Evolutionary conservation across 2,888 invertebrate species (phyloP).

Genomic region (Aphidoletes aphidimyza): DNA sequence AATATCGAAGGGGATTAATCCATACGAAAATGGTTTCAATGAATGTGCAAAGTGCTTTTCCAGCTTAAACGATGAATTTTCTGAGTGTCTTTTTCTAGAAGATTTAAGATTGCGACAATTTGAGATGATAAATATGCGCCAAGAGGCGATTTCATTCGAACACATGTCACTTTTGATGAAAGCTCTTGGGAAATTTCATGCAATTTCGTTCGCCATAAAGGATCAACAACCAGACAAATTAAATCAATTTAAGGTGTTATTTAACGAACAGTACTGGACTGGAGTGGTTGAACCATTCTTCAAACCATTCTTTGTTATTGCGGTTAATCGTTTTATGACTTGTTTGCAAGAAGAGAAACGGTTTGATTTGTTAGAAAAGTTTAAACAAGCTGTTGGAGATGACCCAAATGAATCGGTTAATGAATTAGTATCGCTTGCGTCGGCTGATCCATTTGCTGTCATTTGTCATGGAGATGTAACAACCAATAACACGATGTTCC

Average conservation of each 20-base stretch:
- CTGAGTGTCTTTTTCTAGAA: slow-evolving; percentile 65
- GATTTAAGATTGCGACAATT: slow-evolving; percentile 63
- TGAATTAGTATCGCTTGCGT: slow-evolving; percentile 58
- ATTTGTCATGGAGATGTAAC: slow-evolving; percentile 64
- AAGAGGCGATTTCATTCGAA: slow-evolving; percentile 64
- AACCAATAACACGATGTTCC: slow-evolving; percentile 64
- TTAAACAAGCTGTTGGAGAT: slow-evolving; percentile 10
- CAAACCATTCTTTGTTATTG: neutral
- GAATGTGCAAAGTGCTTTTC: slow-evolving; percentile 54
- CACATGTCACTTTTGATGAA: slow-evolving; percentile 65
- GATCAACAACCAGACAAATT: slow-evolving; percentile 59
- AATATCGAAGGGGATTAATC: slow-evolving; percentile 55
- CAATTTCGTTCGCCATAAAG: slow-evolving; percentile 67
- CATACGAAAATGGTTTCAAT: slow-evolving; percentile 50
- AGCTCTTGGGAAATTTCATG: slow-evolving; percentile 67
- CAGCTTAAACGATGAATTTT: slow-evolving; percentile 59
- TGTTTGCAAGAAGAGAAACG: neutral
- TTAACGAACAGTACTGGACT: neutral
- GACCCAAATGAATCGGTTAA: slow-evolving; percentile 57
- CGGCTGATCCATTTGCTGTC: slow-evolving; percentile 61
- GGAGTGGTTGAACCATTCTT: neutral
- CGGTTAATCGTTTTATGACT: neutral
- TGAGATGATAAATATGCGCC: slow-evolving; percentile 64
- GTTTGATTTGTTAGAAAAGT: neutral
- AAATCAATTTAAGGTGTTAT: neutral